Conservation (phyloP, 2,113 vertebrate species). For the Rhea americana region DNA sequence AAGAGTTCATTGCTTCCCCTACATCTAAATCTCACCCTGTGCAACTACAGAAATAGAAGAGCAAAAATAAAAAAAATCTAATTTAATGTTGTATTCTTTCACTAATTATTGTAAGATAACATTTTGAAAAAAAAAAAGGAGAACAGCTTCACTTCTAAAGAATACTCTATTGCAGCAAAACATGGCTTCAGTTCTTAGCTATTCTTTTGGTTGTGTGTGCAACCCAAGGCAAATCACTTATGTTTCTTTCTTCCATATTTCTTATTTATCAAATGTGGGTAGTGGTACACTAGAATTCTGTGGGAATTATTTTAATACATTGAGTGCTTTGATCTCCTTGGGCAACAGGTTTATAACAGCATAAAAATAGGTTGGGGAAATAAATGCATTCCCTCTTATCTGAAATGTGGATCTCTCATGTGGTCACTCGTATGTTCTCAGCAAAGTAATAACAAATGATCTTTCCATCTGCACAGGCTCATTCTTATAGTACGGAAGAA, state of each 20-base stretch:
- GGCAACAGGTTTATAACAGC: background rate
- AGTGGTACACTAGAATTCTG: background rate
- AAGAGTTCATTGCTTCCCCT: background rate
- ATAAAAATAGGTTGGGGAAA: background rate
- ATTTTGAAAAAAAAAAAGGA: background rate
- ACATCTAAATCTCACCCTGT: background rate
- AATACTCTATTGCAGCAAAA: background rate
- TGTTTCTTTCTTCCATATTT: background rate
- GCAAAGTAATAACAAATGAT: constrained; percentile 37
- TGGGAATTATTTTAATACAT: background rate
- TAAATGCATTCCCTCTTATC: constrained; percentile 26
- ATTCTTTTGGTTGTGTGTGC: background rate
- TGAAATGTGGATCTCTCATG: background rate
- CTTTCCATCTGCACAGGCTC: constrained; percentile 53
- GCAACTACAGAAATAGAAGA: background rate
- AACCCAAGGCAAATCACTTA: background rate
- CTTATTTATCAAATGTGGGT: background rate
- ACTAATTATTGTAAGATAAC: background rate
- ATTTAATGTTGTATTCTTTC: background rate
- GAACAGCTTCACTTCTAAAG: background rate
- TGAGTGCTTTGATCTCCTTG: background rate
- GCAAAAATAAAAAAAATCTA: background rate
- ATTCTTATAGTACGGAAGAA: background rate
- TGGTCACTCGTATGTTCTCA: constrained; percentile 42
- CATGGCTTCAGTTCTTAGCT: background rate